phyloP scores from a whole-genome alignment of 2,888 invertebrate genomes.

The Drosophila anomalata region DNA sequence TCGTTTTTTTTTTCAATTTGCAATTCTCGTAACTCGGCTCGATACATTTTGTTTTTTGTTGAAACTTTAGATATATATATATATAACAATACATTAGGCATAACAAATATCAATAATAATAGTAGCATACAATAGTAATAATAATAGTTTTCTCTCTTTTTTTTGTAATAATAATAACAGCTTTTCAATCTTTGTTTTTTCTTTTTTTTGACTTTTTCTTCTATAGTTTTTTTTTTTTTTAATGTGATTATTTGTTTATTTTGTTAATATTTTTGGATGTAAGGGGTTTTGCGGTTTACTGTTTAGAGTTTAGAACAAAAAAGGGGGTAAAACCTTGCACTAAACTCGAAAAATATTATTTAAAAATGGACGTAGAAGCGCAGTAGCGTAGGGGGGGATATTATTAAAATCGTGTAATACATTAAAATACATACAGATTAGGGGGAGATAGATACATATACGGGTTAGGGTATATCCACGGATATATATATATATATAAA shows the following conservation, averaged over 20 bases:
- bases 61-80: slow-evolving; percentile 37
- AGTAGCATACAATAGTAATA: slow-evolving; percentile 59
- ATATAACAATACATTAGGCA: slow-evolving; percentile 76
- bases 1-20: slow-evolving; percentile 20
- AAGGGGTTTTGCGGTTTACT: slow-evolving; percentile 7
- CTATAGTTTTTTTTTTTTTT: slow-evolving; percentile 29
- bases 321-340: background rate
- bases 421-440: slow-evolving; percentile 40
- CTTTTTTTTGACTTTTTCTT: slow-evolving; percentile 25
- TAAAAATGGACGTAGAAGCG: slow-evolving; percentile 24
- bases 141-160: slow-evolving; percentile 50
- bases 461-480: slow-evolving; percentile 9
- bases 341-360: slow-evolving; percentile 4
- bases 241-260: slow-evolving; percentile 27
- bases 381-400: background rate
- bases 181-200: slow-evolving; percentile 43
- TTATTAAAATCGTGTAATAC: slow-evolving; percentile 46
- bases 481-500: slow-evolving; percentile 16
- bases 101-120: slow-evolving; percentile 76
- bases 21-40: slow-evolving; percentile 1
- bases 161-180: slow-evolving; percentile 55
- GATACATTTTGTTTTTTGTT: slow-evolving; percentile 41
- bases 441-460: slow-evolving; percentile 13
- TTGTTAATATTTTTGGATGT: slow-evolving; percentile 39
- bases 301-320: background rate